Conservation (phyloP, 2,888 invertebrate species). For the Agonum fuliginosum region DNA sequence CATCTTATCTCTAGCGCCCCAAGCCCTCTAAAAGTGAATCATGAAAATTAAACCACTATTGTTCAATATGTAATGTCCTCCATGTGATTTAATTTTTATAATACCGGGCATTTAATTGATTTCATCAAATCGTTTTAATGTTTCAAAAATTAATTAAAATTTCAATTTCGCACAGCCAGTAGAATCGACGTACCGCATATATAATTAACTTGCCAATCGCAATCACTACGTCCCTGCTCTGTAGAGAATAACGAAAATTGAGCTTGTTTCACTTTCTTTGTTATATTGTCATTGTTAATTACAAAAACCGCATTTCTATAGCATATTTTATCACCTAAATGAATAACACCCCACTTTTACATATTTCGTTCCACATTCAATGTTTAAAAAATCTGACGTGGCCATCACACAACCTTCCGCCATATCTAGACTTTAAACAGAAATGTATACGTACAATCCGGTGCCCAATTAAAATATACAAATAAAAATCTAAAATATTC, state of each 20-base stretch:
- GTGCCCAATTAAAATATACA: too few relatives aligned
- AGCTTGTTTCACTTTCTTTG: constrained; percentile 5
- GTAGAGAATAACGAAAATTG: constrained; percentile 4
- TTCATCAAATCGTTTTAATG: constrained; percentile 26
- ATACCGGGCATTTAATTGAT: not conserved
- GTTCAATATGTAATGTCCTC: not conserved
- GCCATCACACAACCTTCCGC: too few relatives aligned
- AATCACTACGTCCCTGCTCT: not conserved
- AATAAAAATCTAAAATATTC: too few relatives aligned
- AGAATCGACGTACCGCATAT: not conserved
- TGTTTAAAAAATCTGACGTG: too few relatives aligned
- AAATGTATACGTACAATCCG: too few relatives aligned
- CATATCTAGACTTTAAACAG: too few relatives aligned
- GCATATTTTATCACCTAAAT: too few relatives aligned
- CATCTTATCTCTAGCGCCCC: constrained; percentile 4
- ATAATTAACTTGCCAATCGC: constrained; percentile 33
- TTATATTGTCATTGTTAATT: constrained; percentile 24
- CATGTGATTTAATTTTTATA: constrained; percentile 19
- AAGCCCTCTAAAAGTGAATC: constrained; percentile 10
- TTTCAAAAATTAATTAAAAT: constrained; percentile 34
- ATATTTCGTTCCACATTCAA: too few relatives aligned
- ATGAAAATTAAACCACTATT: not conserved
- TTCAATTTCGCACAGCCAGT: constrained; percentile 7
- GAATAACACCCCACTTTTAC: too few relatives aligned
- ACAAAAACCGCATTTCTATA: not conserved